Evolutionary conservation across 2,888 invertebrate genomes (phyloP), one percentile per base, ranked within the genome.

Genomic region (Xanthia icteritia): DNA sequence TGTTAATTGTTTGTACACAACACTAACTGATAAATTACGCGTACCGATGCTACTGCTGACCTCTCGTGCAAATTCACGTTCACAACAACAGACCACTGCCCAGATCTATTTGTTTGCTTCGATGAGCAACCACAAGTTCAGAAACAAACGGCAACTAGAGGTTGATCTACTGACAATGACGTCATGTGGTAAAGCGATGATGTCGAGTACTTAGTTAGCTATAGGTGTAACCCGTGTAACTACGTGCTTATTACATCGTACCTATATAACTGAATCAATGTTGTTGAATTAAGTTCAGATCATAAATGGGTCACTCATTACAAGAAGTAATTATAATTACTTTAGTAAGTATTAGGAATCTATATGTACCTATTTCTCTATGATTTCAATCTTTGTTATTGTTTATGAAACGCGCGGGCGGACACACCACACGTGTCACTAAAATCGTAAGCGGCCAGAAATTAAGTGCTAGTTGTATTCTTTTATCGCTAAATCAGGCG

Each of bases 401-500:
- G 82, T 82, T 79, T 84, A 79, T 54, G 15, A 60, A 74, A 36
- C n/a, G 58, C 63, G 79, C 73, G 75, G 76, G 73, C 68, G 73
- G 76, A 80, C 77, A 80, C 86, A 83, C 77, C 77, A 80, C 86
- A 83, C 76, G 81, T 84, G 85, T 78, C 75, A 67, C 48, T 76
- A 39, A 31, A 20, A 75, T 36, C 74, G 61, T 61, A 61, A 58
- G 45, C 68, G 36, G 36, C 17, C 67, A 54, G 17, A 61, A 58
- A 75, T 67, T 66, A 68, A 61, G 76, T 61, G 31, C n/a, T 66
- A 54, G 68, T 79, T 79, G 74, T 86, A 89, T 90, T 89, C 87
- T 89, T 83, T 87, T 87, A 90, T 89, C 83, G 79, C 83, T 88
- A 89, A 88, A 88, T 88, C 85, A 88, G 86, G 83, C 76, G 75